Conservation (phyloP, 2,797 vertebrate species). For the Linurgus olivaceus region DNA sequence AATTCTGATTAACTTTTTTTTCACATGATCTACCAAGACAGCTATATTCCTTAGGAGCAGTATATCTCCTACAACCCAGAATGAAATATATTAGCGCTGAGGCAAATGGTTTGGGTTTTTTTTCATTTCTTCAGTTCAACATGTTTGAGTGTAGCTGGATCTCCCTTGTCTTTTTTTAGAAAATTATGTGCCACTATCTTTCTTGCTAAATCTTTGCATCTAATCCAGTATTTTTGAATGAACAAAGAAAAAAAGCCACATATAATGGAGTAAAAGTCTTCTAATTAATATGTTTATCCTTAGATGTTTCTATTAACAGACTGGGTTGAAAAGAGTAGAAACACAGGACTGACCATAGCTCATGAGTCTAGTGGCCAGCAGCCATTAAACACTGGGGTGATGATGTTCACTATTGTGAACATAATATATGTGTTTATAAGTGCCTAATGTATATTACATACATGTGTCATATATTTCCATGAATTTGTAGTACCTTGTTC, state of each 20-base stretch:
- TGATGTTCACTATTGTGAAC: background rate
- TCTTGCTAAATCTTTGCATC: background rate
- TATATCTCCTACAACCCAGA: background rate
- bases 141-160: background rate
- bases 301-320: background rate
- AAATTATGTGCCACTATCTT: background rate
- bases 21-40: background rate
- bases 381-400: background rate
- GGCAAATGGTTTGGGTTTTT: accelerated
- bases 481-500: background rate
- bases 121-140: background rate
- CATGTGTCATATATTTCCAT: background rate
- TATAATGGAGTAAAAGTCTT: background rate
- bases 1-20: background rate
- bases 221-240: background rate
- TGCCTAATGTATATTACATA: background rate
- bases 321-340: background rate
- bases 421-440: background rate
- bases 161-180: background rate
- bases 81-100: background rate
- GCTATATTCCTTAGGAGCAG: background rate
- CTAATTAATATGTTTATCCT: background rate
- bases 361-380: background rate
- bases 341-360: background rate
- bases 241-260: accelerated